Evolutionary conservation across 2,888 invertebrate species (phyloP).

Genomic region (Morpho achilles): DNA sequence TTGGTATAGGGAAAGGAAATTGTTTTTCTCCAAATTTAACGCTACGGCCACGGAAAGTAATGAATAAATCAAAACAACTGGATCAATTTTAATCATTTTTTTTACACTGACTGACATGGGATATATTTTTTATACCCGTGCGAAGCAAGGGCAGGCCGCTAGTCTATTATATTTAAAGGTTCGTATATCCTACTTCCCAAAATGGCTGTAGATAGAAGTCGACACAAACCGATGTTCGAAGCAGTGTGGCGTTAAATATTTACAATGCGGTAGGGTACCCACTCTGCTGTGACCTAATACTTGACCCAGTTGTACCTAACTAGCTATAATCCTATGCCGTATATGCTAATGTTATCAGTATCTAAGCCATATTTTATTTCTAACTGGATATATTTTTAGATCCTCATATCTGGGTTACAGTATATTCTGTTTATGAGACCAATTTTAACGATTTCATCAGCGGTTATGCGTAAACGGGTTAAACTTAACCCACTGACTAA

Average conservation of each 20-base stretch:
- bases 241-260: conserved; percentile 59
- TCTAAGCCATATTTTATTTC: conserved; percentile 2
- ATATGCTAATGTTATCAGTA: conserved; percentile 4
- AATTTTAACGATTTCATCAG: too few species aligned
- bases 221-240: conserved; percentile 36
- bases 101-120: too few species aligned
- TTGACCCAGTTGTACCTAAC: conserved; percentile 25
- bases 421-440: too few species aligned
- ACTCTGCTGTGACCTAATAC: conserved; percentile 36
- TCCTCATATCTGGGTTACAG: too few species aligned
- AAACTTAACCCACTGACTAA: neutral
- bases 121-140: too few species aligned
- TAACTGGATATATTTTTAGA: neutral
- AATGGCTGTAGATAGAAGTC: conserved; percentile 27
- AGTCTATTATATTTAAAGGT: neutral
- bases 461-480: too few species aligned
- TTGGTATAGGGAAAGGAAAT: too few species aligned
- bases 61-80: too few species aligned
- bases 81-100: too few species aligned
- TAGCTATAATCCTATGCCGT: conserved; percentile 3
- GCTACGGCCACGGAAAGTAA: too few species aligned
- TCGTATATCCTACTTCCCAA: conserved; percentile 31
- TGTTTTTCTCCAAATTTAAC: too few species aligned
- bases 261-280: conserved; percentile 56
- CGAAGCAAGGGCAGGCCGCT: too few species aligned